A percentile compares a stretch with the other conserved stretches of the same genome.
phyloP scores from a whole-genome alignment of 2,797 vertebrate species.

The Notamacropus eugenii region DNA sequence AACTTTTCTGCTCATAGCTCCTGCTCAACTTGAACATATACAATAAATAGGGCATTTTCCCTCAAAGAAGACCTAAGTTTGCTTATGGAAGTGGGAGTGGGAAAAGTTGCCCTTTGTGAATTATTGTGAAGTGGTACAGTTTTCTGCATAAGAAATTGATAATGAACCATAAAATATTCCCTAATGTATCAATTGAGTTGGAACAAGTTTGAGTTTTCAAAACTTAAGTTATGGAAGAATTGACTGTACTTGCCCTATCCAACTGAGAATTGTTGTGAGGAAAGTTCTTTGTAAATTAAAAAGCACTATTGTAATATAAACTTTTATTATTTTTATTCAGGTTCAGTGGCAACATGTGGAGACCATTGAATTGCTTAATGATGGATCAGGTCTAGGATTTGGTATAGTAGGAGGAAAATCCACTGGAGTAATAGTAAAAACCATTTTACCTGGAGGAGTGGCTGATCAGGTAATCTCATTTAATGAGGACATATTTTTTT shows the following conservation, averaged over 20 bases:
- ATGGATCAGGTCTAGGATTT: conserved; percentile 97
- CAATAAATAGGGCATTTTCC: background rate
- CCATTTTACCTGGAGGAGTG: conserved; percentile 96
- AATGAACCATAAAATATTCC: background rate
- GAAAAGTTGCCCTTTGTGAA: background rate
- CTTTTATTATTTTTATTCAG: conserved; percentile 79
- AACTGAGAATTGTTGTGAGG: background rate
- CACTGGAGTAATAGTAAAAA: conserved; percentile 97
- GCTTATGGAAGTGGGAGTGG: background rate
- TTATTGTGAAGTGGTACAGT: background rate
- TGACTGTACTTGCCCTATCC: background rate
- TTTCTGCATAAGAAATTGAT: background rate
- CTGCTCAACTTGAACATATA: background rate
- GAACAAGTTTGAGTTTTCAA: background rate
- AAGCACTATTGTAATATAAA: conserved; percentile 1
- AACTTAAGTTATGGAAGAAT: background rate
- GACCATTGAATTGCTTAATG: conserved; percentile 96
- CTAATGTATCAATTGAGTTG: background rate
- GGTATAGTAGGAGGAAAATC: conserved; percentile 97
- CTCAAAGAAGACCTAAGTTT: background rate
- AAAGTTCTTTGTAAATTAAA: background rate
- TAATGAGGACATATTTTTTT: background rate
- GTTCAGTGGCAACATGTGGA: conserved; percentile 95
- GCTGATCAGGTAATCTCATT: conserved; percentile 92
- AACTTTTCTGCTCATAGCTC: background rate